Percentiles rank a stretch among this genome's conserved stretches.
These are phyloP conservation scores for Coremacera marginata DNA, from an alignment of 2,888 invertebrate genomes.

Conservation along the genomic window DNA sequence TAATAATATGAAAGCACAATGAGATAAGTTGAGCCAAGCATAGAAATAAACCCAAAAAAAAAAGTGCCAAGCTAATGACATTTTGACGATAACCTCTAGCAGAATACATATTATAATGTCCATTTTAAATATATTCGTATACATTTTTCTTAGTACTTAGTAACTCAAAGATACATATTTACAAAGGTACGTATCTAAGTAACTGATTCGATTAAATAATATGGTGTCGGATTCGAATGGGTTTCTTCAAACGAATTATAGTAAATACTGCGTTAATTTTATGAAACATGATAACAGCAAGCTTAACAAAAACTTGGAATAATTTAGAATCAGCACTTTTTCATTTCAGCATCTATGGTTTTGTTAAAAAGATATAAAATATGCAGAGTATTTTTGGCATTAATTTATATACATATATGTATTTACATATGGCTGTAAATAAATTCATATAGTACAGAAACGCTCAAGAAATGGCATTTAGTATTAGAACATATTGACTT, in stretches of 20 bases:
- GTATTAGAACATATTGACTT: background rate
- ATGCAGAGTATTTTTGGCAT: background rate
- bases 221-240: too few relatives aligned
- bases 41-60: background rate
- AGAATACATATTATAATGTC: background rate
- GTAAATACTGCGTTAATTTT: too few relatives aligned
- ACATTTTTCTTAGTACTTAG: background rate
- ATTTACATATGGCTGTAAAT: background rate
- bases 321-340: background rate
- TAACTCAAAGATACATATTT: too few relatives aligned
- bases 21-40: background rate
- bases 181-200: too few relatives aligned
- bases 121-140: background rate
- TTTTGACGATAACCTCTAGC: background rate
- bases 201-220: too few relatives aligned
- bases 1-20: background rate
- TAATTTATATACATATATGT: background rate
- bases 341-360: background rate
- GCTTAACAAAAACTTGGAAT: too few relatives aligned
- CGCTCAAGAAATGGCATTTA: background rate
- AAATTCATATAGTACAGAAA: background rate
- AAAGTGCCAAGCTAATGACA: background rate
- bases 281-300: too few relatives aligned
- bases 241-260: too few relatives aligned
- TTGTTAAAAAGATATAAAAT: background rate